Base-by-base conservation (phyloP, 2,113 vertebrate species). In the Hippocampus guttulatus region DNA sequence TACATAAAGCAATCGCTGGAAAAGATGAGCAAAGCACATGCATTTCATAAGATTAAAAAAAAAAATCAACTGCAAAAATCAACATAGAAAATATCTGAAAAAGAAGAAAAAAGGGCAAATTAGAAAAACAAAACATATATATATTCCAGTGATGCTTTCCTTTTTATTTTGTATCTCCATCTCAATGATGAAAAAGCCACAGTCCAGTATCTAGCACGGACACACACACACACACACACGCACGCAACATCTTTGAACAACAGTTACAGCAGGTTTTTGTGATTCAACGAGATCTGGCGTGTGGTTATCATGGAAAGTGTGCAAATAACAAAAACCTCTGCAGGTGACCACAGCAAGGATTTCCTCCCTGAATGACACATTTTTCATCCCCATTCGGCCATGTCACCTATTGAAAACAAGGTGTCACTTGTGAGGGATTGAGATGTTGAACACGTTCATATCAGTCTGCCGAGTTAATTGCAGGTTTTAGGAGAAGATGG, bases 41-140 rank as follows among this genome's bases (percentile, higher is more conserved):
- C 40, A 75, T 81, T 84, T 69, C 80, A 82, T 89, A 87, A 79
- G 90, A 85, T 92, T 91, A 90, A 92, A 91, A 79, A 83, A 88
- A 91, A 92, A 89, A 80, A 84, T 86, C 77, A 85, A 77, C 30
- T 47, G 73, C 92, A 91, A 92, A 93, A 92, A 90, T 75, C 67
- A 57, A 82, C 64, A 85, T 88, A 91, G 90, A 91, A 54, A 80
- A 76, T 71, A 27, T 85, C 65, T 90, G 81, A 54, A 74, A 85
- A 86, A 90, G 8, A 51, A 9, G 18, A 2, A n/a, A 84, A 71
- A 85, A 78, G 51, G 68, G 75, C 61, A 65, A 73, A 80, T 80
- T 64, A 57, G 58, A 70, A 43, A 58, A 58, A 61, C 58, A 33
- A 72, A 71, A 67, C n/a, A 25, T 67, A 78, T 80, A 67, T 20